phyloP scores from a whole-genome alignment of 2,113 vertebrate species.

The Oncorhynchus tshawytscha region DNA sequence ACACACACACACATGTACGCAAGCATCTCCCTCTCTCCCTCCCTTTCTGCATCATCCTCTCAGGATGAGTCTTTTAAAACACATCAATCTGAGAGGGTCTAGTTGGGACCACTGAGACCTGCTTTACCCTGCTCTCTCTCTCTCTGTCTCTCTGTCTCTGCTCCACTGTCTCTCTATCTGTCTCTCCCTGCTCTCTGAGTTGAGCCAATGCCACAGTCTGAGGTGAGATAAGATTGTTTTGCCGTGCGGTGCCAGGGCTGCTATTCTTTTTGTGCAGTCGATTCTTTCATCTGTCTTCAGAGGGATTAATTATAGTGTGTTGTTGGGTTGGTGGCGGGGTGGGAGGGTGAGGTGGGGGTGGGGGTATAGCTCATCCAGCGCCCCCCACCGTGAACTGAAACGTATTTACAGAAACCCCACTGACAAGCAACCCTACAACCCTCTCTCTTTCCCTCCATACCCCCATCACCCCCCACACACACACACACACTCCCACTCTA shows the following conservation, averaged over 20 bases:
- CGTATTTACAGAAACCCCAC: conserved; percentile 39
- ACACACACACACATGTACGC: background rate
- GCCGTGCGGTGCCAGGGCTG: background rate
- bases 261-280: conserved; percentile 27
- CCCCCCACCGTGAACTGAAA: conserved; percentile 30
- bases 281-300: conserved; percentile 43
- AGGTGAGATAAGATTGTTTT: background rate
- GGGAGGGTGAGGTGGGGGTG: background rate
- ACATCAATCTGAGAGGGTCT: conserved; percentile 15
- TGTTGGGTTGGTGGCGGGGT: background rate
- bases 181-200: background rate
- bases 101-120: conserved; percentile 1
- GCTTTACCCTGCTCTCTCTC: no score
- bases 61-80: conserved; percentile 15
- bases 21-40: background rate
- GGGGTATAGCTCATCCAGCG: background rate
- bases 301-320: conserved; percentile 52
- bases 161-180: background rate
- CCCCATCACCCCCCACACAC: background rate
- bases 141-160: background rate
- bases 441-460: background rate
- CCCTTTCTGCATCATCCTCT: background rate
- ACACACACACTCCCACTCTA: background rate
- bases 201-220: background rate
- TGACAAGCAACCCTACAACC: conserved; percentile 4